Evolutionary conservation across 2,888 invertebrate species (phyloP).

Genomic region (Gymnoscelis rufifasciata): DNA sequence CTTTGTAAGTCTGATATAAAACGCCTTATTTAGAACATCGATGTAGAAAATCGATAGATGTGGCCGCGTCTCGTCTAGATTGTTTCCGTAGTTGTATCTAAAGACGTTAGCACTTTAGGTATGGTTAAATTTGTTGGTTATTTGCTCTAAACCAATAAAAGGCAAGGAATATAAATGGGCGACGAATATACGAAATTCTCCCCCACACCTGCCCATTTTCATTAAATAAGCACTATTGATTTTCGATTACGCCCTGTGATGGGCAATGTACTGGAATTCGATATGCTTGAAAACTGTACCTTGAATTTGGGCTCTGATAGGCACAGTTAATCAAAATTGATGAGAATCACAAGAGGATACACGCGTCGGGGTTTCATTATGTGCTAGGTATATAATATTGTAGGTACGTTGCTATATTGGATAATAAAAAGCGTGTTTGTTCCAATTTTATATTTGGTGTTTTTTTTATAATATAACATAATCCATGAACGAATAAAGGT

Average conservation of each 20-base stretch:
- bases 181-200: conserved; percentile 27
- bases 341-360: neutral
- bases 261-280: conserved; percentile 23
- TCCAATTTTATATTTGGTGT: too few relatives aligned
- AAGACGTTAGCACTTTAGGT: neutral
- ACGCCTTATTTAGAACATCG: conserved; percentile 26
- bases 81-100: conserved; percentile 17
- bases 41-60: conserved; percentile 36
- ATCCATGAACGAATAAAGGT: neutral
- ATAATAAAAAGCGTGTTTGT: too few relatives aligned
- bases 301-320: neutral
- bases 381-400: too few relatives aligned
- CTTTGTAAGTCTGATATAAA: conserved; percentile 32
- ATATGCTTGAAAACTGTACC: conserved; percentile 21
- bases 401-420: too few relatives aligned
- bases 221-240: conserved; percentile 41
- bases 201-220: conserved; percentile 34
- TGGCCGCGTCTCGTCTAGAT: conserved; percentile 8
- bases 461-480: too few relatives aligned
- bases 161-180: conserved; percentile 18
- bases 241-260: conserved; percentile 39
- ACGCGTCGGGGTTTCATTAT: neutral
- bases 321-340: neutral
- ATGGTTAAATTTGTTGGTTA: conserved; percentile 7
- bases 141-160: conserved; percentile 17